These are phyloP conservation scores for Trematomus loennbergii DNA, from an alignment of 2,113 vertebrate genomes.

Conservation along the genomic window DNA sequence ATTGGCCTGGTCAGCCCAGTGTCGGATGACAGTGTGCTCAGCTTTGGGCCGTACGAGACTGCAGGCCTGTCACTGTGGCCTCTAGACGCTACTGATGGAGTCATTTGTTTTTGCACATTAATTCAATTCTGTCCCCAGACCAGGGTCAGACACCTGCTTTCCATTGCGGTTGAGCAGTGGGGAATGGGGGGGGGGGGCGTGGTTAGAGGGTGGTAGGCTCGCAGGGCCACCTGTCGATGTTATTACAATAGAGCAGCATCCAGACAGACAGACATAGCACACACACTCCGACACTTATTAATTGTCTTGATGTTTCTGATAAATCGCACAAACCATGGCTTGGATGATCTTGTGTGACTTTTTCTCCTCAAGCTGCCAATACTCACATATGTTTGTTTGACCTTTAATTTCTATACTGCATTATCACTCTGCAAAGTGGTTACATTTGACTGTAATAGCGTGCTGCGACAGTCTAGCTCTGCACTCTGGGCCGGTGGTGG, in stretches of 20 bases:
- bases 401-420: conserved; percentile 44
- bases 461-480: conserved; percentile 47
- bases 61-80: conserved; percentile 76
- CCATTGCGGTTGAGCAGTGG: conserved; percentile 74
- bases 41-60: conserved; percentile 59
- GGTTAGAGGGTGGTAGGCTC: conserved; percentile 37
- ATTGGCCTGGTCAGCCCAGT: conserved; percentile 67
- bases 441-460: conserved; percentile 44
- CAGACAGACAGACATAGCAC: conserved; percentile 52
- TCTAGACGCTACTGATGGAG: conserved; percentile 82
- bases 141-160: conserved; percentile 83
- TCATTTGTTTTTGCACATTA: conserved; percentile 87
- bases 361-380: conserved; percentile 41
- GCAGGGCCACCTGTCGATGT: conserved; percentile 81
- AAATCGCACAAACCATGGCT: conserved; percentile 37
- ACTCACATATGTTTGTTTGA: conserved; percentile 60
- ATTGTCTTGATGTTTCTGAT: conserved; percentile 51
- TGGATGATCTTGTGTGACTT: conserved; percentile 20
- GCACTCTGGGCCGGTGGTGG: conserved; percentile 53
- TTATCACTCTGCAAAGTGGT: conserved; percentile 48
- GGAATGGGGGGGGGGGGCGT: conserved; percentile 27
- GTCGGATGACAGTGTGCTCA: conserved; percentile 74
- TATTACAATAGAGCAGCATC: conserved; percentile 77
- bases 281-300: conserved; percentile 43
- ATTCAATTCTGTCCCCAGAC: conserved; percentile 85